These are phyloP conservation scores for Anthonomus grandis DNA, from an alignment of 1,140 invertebrate species.

Conservation along the genomic window DNA sequence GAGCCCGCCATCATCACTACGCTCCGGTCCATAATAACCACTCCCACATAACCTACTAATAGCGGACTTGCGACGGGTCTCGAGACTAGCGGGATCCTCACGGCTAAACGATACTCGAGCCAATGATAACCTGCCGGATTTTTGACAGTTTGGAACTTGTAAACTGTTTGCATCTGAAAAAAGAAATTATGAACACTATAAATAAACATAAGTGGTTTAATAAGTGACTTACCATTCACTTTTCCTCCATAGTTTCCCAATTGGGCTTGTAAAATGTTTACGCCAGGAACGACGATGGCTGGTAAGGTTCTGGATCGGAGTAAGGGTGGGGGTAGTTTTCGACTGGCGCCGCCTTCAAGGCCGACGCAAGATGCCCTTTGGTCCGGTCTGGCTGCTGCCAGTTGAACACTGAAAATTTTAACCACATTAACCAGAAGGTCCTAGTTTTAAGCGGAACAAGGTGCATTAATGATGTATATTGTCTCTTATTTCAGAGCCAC, in stretches of 20 bases:
- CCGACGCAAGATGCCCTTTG: constrained; percentile 45
- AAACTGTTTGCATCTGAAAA: constrained; percentile 12
- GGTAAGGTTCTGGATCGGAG: constrained; percentile 81
- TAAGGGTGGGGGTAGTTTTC: constrained; percentile 62
- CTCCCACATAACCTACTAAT: constrained; percentile 53
- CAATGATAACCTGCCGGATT: constrained; percentile 42
- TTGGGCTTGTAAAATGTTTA: constrained; percentile 80
- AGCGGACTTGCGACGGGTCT: constrained; percentile 57
- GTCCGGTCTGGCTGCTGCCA: constrained; percentile 43
- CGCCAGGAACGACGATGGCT: constrained; percentile 82
- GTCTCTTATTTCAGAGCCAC: too few relatives aligned
- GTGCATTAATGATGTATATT: too few relatives aligned
- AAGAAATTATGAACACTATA: background rate
- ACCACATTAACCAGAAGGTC: too few relatives aligned
- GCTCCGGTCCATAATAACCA: constrained; percentile 42
- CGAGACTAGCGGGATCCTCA: constrained; percentile 51
- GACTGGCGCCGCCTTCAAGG: constrained; percentile 39
- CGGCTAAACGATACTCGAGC: constrained; percentile 53
- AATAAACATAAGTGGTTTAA: background rate
- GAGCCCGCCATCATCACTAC: constrained; percentile 46
- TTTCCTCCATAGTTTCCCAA: constrained; percentile 58
- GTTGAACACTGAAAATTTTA: constrained; percentile 50
- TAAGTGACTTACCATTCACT: constrained; percentile 38
- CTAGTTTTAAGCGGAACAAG: too few relatives aligned
- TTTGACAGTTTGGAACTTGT: constrained; percentile 9